Evolutionary conservation across 2,797 vertebrate species (phyloP), one percentile per base, ranked within the genome.

Genomic region (Danio aesculapii): DNA sequence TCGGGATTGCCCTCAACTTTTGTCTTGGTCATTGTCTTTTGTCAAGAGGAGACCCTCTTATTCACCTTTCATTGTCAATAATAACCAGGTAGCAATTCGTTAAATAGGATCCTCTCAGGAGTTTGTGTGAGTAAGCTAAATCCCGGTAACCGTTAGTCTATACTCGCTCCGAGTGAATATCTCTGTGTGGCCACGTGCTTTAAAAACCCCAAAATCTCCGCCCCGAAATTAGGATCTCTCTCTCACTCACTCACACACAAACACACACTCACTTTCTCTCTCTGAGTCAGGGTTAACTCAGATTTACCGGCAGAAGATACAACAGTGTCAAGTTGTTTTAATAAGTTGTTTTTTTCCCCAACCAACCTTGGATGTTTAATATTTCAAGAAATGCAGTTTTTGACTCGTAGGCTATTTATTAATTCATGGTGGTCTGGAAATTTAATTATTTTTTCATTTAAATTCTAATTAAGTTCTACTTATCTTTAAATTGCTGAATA

Each of bases 21-120:
- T 50, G 88, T 75, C 67, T 87, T 85, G 44, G 86, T 86, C 87
- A 84, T 85, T 49, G 10, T 13, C 19, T 81, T 61, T 21, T 0
- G 6, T 70, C 64, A 6, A 47, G 16, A 72, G 13, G 61, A 17
- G 9, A 53, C 6, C 4, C 47, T 30, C 58, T 68, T n/a, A 53
- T 13, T 44, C n/a, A 30, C 17, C 39, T 46, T 46, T 6, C 68
- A 72, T 72, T 55, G 14, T 62, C 52, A 71, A 21, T 8, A 50
- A n/a, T 9, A 5, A 30, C n/a, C n/a, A 47, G 64, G 11, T 14
- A 21, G 73, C 50, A 63, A 50, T 41, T 14, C 41, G 14, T 17
- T 39, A n/a, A 43, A 43, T 19, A 63, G 73, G 16, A 16, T 59
- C 71, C 44, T 49, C 64, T 43, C 11, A 59, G 21, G 12, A 16